Conservation (phyloP, 2,113 vertebrate species). For the Python bivittatus region DNA sequence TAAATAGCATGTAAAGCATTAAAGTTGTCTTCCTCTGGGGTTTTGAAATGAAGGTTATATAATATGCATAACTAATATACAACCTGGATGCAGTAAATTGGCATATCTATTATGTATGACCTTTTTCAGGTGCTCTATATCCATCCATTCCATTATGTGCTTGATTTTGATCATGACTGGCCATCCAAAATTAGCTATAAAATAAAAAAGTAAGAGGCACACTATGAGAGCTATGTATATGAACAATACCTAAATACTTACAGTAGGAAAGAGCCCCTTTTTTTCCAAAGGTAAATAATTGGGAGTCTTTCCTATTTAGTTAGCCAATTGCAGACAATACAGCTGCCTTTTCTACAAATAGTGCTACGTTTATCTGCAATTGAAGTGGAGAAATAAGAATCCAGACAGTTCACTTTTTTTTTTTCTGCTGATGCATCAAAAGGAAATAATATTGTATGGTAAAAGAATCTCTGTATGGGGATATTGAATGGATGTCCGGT, state of each 20-base stretch:
- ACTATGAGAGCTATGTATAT: neutral
- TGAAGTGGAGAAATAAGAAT: neutral
- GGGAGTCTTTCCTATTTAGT: neutral
- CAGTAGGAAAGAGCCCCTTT: neutral
- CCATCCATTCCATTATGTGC: neutral
- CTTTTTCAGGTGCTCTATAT: neutral
- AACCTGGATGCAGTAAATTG: constrained; percentile 1
- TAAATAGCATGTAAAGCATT: neutral
- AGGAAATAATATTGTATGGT: neutral
- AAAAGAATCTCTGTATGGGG: neutral
- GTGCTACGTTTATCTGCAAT: neutral
- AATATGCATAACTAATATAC: neutral
- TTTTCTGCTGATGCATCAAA: neutral
- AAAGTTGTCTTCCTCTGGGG: neutral
- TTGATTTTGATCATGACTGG: neutral
- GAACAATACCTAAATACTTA: neutral
- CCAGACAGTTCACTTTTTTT: neutral
- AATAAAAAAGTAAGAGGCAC: constrained; percentile 1
- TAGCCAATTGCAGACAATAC: too few relatives aligned
- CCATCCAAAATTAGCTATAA: neutral
- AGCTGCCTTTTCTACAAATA: neutral
- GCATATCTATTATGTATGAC: neutral
- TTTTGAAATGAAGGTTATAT: neutral
- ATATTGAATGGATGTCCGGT: neutral
- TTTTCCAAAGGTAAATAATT: neutral